Evolutionary conservation across 1,140 invertebrate genomes (phyloP).

Genomic region (Bombus vancouverensis): DNA sequence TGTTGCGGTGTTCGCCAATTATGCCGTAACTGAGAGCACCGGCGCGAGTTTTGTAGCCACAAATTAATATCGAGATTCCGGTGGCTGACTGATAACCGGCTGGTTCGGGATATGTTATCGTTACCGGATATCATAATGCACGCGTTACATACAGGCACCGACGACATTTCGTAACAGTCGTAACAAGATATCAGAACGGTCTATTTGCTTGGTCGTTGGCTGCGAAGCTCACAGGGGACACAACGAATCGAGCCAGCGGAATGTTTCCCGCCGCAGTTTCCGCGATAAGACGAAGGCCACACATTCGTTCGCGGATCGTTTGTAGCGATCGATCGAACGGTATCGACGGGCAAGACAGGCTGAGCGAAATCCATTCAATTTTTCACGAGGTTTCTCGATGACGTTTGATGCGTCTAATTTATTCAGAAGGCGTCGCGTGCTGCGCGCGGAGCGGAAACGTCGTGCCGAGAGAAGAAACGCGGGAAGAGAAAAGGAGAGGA

Average conservation of each 20-base stretch:
- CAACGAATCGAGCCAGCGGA: constrained; percentile 12
- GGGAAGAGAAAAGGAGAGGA: not conserved
- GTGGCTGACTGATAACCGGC: not conserved
- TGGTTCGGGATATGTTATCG: constrained; percentile 6
- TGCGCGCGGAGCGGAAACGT: not conserved
- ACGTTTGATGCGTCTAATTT: constrained; percentile 5
- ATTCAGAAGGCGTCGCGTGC: not conserved
- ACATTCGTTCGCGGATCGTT: not conserved
- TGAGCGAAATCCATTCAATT: not conserved
- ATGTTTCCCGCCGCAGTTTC: constrained; percentile 36
- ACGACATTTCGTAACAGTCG: constrained; percentile 43
- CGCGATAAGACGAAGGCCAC: constrained; percentile 23
- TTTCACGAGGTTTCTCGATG: not conserved
- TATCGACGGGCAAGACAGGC: not conserved
- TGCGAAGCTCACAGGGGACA: not conserved
- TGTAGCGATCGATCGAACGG: constrained; percentile 17
- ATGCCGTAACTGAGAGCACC: not conserved
- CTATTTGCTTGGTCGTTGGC: constrained; percentile 24
- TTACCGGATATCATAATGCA: not conserved
- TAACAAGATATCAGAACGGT: constrained; percentile 41
- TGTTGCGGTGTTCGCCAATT: not conserved
- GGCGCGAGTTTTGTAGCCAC: not conserved
- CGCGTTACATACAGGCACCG: not conserved
- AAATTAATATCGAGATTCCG: constrained; percentile 20
- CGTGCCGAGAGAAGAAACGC: not conserved